A percentile compares a stretch with the other conserved stretches of the same genome.
Evolutionary conservation across 1,140 invertebrate species (phyloP).

Genomic region (Drosophila santomea): DNA sequence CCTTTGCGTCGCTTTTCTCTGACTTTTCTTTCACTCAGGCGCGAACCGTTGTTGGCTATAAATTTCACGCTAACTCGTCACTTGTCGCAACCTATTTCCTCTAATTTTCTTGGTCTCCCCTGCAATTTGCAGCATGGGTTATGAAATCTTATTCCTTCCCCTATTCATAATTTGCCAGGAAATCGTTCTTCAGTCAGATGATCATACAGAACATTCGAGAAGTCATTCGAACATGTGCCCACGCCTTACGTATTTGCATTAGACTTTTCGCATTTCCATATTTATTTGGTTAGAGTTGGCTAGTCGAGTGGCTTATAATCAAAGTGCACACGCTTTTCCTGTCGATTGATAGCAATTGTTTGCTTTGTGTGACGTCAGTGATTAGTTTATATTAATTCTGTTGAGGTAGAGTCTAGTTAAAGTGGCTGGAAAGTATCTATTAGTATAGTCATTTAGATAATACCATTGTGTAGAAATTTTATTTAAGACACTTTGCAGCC

Average conservation of each 20-base stretch:
- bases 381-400: not conserved
- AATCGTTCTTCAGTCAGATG: slow-evolving; percentile 4
- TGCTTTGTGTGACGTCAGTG: slow-evolving; percentile 15
- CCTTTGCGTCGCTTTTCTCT: slow-evolving; percentile 11
- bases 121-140: slow-evolving; percentile 6
- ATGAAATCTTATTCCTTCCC: slow-evolving; percentile 28
- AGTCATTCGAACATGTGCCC: not conserved
- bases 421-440: slow-evolving; percentile 1
- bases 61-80: slow-evolving; percentile 79
- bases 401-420: not conserved
- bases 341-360: slow-evolving; percentile 35
- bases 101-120: slow-evolving; percentile 16
- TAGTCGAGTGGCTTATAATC: slow-evolving; percentile 51
- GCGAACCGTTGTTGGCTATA: slow-evolving; percentile 41
- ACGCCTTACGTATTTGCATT: slow-evolving; percentile 8
- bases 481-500: not conserved
- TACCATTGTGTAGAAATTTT: not conserved
- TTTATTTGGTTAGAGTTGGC: slow-evolving; percentile 22
- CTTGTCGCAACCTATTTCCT: slow-evolving; percentile 45
- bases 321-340: slow-evolving; percentile 46
- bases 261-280: slow-evolving; percentile 30
- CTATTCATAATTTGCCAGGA: slow-evolving; percentile 9
- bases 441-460: not conserved
- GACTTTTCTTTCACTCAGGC: slow-evolving; percentile 34
- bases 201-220: slow-evolving; percentile 1